Conservation (phyloP, 2,888 invertebrate genomes). For the Conops quadrifasciatus region DNA sequence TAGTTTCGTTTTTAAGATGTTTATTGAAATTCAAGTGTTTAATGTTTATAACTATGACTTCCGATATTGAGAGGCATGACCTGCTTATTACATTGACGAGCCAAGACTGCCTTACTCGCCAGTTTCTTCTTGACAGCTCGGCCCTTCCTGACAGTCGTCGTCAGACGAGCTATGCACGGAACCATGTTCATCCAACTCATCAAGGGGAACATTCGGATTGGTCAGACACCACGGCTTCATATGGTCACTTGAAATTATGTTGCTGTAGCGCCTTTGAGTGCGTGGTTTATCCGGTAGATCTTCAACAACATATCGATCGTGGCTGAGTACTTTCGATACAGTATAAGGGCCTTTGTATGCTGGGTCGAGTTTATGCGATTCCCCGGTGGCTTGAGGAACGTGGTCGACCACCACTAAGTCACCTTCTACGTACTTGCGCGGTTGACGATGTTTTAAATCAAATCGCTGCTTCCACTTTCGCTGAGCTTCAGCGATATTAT, state of each 20-base stretch:
- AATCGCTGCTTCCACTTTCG: constrained; percentile 37
- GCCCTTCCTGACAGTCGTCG: constrained; percentile 20
- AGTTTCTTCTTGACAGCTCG: constrained; percentile 19
- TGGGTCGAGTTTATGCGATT: constrained; percentile 34
- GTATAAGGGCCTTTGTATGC: constrained; percentile 37
- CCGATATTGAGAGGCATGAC: no score
- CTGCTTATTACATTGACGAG: no score
- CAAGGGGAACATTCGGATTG: constrained; percentile 19
- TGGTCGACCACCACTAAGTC: constrained; percentile 37
- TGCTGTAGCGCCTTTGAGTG: constrained; percentile 30
- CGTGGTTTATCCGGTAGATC: constrained; percentile 27
- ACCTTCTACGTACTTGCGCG: constrained; percentile 26
- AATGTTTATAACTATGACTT: no score
- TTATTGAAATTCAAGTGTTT: no score
- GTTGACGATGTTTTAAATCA: constrained; percentile 34
- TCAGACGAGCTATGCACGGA: neutral
- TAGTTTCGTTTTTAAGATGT: no score
- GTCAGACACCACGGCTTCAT: constrained; percentile 38
- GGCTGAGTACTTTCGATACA: constrained; percentile 32
- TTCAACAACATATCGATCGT: constrained; percentile 36
- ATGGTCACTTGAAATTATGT: constrained; percentile 33
- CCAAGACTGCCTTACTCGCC: neutral
- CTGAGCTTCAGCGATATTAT: constrained; percentile 9
- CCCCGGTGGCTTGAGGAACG: constrained; percentile 29
- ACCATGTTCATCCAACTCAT: neutral